Conservation (phyloP, 2,888 invertebrate genomes). For the Standfussiana lucernea region DNA sequence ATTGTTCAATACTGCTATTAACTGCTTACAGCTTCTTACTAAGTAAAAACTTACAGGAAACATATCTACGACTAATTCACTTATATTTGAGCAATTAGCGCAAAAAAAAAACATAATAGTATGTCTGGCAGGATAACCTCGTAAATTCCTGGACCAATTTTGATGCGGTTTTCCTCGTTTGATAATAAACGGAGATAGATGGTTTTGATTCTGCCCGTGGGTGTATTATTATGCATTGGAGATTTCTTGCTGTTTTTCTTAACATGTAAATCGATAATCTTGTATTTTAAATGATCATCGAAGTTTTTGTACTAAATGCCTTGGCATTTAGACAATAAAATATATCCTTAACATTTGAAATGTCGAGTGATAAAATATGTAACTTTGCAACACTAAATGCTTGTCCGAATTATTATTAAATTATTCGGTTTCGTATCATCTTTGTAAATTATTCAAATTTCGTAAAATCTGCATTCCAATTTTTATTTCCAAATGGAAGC, state of each 20-base stretch:
- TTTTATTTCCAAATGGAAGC: constrained; percentile 24
- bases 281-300: constrained; percentile 14
- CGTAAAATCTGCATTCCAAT: constrained; percentile 41
- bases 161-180: constrained; percentile 46
- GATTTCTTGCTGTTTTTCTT: constrained; percentile 16
- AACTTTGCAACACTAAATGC: constrained; percentile 40
- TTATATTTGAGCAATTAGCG: constrained; percentile 22
- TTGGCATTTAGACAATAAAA: constrained; percentile 63
- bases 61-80: constrained; percentile 35
- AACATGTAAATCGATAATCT: constrained; percentile 31
- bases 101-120: constrained; percentile 41
- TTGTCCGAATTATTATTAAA: constrained; percentile 37
- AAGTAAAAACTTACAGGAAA: constrained; percentile 38
- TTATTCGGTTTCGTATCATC: constrained; percentile 47
- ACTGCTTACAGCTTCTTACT: constrained; percentile 9
- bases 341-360: constrained; percentile 66
- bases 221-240: constrained; percentile 28
- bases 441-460: constrained; percentile 39
- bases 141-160: constrained; percentile 41
- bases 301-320: constrained; percentile 59
- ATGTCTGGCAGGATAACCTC: constrained; percentile 43
- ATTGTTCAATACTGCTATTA: constrained; percentile 40
- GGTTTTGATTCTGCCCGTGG: constrained; percentile 14
- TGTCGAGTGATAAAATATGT: constrained; percentile 50
- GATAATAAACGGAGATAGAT: constrained; percentile 21